Conservation (phyloP, 2,113 vertebrate genomes). For the Melospiza melodia region DNA sequence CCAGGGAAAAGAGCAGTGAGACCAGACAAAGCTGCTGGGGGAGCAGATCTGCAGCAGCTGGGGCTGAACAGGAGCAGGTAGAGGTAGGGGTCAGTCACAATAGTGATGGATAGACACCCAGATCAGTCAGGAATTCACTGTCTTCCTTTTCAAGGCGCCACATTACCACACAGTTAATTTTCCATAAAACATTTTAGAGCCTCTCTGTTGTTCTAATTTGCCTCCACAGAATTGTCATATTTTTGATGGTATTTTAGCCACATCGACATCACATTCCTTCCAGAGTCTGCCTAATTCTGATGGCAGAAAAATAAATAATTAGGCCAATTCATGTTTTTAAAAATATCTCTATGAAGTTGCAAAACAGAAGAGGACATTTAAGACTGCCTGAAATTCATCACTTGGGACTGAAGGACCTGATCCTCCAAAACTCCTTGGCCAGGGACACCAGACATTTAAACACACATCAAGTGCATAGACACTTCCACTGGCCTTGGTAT, state of each 20-base stretch:
- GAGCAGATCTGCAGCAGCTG: neutral
- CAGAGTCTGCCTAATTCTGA: neutral
- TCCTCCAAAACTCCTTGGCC: neutral
- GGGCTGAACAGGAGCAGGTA: neutral
- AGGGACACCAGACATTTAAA: neutral
- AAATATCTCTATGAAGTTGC: neutral
- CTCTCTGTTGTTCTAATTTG: neutral
- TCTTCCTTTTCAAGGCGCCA: neutral
- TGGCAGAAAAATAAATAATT: neutral
- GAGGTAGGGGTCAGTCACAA: accelerated
- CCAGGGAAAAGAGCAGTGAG: neutral
- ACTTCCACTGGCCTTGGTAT: neutral
- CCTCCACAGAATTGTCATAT: neutral
- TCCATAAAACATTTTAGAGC: neutral
- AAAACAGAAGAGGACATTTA: neutral
- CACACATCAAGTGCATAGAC: neutral
- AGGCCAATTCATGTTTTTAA: accelerated
- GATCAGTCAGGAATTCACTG: neutral
- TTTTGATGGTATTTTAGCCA: neutral
- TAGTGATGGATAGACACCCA: neutral
- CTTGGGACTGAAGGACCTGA: neutral
- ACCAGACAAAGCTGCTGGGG: neutral
- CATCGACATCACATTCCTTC: neutral
- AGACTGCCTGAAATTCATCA: neutral
- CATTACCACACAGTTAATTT: neutral